Percentiles rank a stretch among this genome's conserved stretches.
These are phyloP conservation scores for Phyllopteryx taeniolatus DNA, from an alignment of 2,113 vertebrate genomes.

Conservation along the genomic window DNA sequence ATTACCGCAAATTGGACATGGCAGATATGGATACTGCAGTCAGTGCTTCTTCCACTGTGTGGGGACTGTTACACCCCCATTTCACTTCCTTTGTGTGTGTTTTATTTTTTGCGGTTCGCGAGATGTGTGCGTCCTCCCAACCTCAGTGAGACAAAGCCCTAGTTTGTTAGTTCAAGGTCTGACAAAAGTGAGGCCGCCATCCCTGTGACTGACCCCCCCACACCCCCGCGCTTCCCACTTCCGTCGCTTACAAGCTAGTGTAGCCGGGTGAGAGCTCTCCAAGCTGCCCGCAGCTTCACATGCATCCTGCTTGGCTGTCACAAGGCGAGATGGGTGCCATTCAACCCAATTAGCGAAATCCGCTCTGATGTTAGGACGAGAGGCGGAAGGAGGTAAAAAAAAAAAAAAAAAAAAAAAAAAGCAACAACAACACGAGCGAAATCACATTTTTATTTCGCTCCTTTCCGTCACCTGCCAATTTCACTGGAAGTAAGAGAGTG, in stretches of 20 bases:
- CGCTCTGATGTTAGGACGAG: constrained; percentile 74
- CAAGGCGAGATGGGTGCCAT: constrained; percentile 60
- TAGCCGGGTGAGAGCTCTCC: constrained; percentile 61
- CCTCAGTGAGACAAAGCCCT: constrained; percentile 43
- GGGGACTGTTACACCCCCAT: neutral
- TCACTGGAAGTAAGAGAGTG: constrained; percentile 86
- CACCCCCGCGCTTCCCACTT: constrained; percentile 26
- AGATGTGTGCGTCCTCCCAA: neutral
- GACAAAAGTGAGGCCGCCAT: constrained; percentile 41
- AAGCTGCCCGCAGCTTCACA: constrained; percentile 67
- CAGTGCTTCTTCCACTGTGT: constrained; percentile 7
- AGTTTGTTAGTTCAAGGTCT: constrained; percentile 63
- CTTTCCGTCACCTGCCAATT: constrained; percentile 83
- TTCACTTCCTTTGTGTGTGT: constrained; percentile 1
- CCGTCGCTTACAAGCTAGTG: constrained; percentile 63
- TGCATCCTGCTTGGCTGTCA: constrained; percentile 70
- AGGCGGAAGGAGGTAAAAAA: constrained; percentile 47
- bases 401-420: constrained; percentile 36
- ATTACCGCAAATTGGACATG: constrained; percentile 57
- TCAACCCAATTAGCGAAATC: constrained; percentile 77
- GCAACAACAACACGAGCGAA: constrained; percentile 38
- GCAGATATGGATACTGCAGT: constrained; percentile 40
- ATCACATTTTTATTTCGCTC: constrained; percentile 79
- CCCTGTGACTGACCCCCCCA: constrained; percentile 36
- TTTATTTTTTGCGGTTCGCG: neutral